Base-by-base conservation (phyloP, 2,888 invertebrate genomes). In the Julus scanicus region DNA sequence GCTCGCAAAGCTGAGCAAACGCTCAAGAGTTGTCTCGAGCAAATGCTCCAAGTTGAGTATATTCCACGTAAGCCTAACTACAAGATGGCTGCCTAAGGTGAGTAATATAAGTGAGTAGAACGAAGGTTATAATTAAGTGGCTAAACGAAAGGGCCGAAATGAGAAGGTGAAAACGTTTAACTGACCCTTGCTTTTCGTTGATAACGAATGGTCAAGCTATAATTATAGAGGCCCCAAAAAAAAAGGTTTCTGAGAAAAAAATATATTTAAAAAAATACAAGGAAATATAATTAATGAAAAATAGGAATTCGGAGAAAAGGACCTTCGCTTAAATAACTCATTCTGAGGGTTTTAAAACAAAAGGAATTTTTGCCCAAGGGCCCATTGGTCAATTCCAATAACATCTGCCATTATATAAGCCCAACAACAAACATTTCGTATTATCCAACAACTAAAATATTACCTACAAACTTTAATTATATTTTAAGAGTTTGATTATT, bases 81-180 rank as follows among this genome's bases (percentile, higher is more conserved):
- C 29, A 29, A 29, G 29, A 29, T 29, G 29, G 29, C 29, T 29
- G 29, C 29, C 29, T 29, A 29, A 29, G 29, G 29, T 29, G 29
- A 29, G 29, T 29, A 1, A n/a, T n/a, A n/a, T n/a, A n/a, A n/a
- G n/a, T n/a, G n/a, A 29, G 29, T 29, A 1, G 29, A 29, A 49
- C 9, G 1, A 49, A 9, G 49, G 9, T 49, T 49, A 49, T 49
- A 49, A 49, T 49, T 49, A 17, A 57, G 17, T 5, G 57, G 57
- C 57, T 63, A 63, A 63, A 63, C 63, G 63, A 20, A 63, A 63
- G 63, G 63, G 63, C 63, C 63, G 20, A 63, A 63, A 20, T 15
- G 63, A 20, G 63, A 20, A 20, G 63, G 63, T 63, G 20, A 20
- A 17, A 5, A 5, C 20, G n/a, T 63, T 63, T 63, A 63, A 63